phyloP scores from a whole-genome alignment of 2,888 invertebrate species.

The Helicoverpa assulta region DNA sequence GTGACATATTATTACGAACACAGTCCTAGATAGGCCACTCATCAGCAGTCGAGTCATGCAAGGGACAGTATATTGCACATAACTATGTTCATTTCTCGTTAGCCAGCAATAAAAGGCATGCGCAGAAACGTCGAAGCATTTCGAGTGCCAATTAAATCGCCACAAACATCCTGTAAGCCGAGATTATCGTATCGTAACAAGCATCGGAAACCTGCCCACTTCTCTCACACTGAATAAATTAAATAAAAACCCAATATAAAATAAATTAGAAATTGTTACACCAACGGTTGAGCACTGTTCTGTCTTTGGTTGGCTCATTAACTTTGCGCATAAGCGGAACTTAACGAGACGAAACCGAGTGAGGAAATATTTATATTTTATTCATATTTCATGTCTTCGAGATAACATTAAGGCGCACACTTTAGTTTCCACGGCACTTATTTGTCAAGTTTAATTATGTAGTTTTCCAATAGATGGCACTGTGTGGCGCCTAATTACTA shows the following conservation, averaged over 20 bases:
- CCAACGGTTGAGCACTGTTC: slow-evolving; percentile 66
- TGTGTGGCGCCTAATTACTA: slow-evolving; percentile 44
- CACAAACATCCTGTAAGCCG: slow-evolving; percentile 88
- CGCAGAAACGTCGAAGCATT: slow-evolving; percentile 82
- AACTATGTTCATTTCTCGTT: slow-evolving; percentile 75
- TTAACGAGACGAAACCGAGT: slow-evolving; percentile 65
- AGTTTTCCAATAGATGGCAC: slow-evolving; percentile 53
- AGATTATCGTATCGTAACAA: slow-evolving; percentile 89
- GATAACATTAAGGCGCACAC: slow-evolving; percentile 57
- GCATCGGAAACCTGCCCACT: slow-evolving; percentile 86
- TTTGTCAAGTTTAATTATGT: slow-evolving; percentile 60
- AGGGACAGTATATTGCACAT: slow-evolving; percentile 67
- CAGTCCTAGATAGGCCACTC: slow-evolving; percentile 47
- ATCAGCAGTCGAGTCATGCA: slow-evolving; percentile 62
- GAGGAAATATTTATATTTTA: slow-evolving; percentile 67
- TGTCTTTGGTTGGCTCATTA: slow-evolving; percentile 78
- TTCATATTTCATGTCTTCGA: slow-evolving; percentile 68
- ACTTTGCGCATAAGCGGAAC: slow-evolving; percentile 74
- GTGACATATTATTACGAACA: slow-evolving; percentile 46
- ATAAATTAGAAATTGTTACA: slow-evolving; percentile 84
- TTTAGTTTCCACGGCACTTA: slow-evolving; percentile 55
- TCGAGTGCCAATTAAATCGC: slow-evolving; percentile 88
- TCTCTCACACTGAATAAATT: slow-evolving; percentile 88
- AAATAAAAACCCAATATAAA: slow-evolving; percentile 87
- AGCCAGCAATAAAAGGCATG: slow-evolving; percentile 81